A percentile compares a stretch with the other conserved stretches of the same genome.
Evolutionary conservation across 1,140 invertebrate species (phyloP).

Genomic region (Thereuonema tuberculata): DNA sequence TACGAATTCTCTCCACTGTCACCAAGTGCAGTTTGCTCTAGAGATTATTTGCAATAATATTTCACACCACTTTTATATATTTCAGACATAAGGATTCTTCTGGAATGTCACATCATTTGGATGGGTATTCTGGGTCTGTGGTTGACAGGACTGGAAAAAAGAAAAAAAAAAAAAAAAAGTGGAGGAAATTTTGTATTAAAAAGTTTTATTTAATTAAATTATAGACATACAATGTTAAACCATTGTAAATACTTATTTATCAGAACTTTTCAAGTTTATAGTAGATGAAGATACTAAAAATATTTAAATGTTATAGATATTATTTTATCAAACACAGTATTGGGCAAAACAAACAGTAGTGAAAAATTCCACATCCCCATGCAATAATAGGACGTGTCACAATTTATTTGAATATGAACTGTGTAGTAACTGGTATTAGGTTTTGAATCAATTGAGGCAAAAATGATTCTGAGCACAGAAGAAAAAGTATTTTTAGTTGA

Average conservation of each 20-base stretch:
- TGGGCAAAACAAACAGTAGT: no score
- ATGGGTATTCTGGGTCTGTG: conserved; percentile 17
- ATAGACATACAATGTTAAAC: background rate
- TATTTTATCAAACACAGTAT: background rate
- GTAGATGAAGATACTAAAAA: background rate
- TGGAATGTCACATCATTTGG: conserved; percentile 21
- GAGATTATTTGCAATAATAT: no score
- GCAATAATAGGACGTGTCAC: no score
- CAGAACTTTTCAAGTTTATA: background rate
- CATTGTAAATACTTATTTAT: background rate
- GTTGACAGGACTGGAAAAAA: conserved; percentile 18
- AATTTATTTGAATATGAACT: no score
- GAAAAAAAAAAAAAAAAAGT: background rate
- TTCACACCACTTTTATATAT: no score
- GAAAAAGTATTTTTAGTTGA: no score
- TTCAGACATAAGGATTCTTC: conserved; percentile 2
- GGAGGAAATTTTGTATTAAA: background rate
- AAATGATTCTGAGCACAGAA: no score
- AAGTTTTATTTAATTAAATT: background rate
- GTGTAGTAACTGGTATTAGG: no score
- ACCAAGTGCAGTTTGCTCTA: no score
- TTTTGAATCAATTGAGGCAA: no score
- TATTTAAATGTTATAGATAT: background rate
- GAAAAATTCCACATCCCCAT: no score
- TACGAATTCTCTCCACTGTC: no score